A percentile compares a stretch with the other conserved stretches of the same genome.
Conservation (phyloP, 1,140 invertebrate species). For the Frieseomelitta varia region DNA sequence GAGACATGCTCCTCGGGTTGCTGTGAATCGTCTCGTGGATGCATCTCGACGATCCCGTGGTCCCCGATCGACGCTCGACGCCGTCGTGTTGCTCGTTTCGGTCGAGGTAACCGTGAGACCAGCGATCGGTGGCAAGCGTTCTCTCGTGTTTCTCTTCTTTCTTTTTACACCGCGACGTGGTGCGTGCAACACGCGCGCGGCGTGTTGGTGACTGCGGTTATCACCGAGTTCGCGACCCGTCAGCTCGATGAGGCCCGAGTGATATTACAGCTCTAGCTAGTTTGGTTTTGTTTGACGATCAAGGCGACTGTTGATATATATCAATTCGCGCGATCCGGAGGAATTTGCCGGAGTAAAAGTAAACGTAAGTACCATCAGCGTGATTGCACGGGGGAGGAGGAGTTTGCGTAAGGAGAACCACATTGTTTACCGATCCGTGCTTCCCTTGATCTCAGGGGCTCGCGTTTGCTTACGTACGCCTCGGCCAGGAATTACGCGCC, state of each 20-base stretch:
- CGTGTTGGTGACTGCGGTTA: not conserved
- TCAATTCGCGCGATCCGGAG: not conserved
- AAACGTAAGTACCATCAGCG: constrained; percentile 15
- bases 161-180: not conserved
- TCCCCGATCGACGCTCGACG: not conserved
- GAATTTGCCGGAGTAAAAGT: not conserved
- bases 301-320: constrained; percentile 7
- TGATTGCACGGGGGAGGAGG: too few relatives aligned
- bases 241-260: constrained; percentile 20
- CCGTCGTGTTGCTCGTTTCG: not conserved
- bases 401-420: not conserved
- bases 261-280: constrained; percentile 4
- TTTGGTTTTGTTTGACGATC: not conserved
- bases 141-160: not conserved
- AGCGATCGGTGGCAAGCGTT: not conserved
- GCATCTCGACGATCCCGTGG: not conserved
- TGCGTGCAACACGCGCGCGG: too few relatives aligned
- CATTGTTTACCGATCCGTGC: not conserved
- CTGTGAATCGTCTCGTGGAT: not conserved
- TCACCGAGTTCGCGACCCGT: not conserved
- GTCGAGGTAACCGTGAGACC: not conserved
- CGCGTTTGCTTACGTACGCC: not conserved
- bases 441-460: not conserved
- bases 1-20: not conserved
- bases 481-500: not conserved